Evolutionary conservation across 2,797 vertebrate genomes (phyloP), one percentile per base, ranked within the genome.

Genomic region (Sylvilagus floridanus): DNA sequence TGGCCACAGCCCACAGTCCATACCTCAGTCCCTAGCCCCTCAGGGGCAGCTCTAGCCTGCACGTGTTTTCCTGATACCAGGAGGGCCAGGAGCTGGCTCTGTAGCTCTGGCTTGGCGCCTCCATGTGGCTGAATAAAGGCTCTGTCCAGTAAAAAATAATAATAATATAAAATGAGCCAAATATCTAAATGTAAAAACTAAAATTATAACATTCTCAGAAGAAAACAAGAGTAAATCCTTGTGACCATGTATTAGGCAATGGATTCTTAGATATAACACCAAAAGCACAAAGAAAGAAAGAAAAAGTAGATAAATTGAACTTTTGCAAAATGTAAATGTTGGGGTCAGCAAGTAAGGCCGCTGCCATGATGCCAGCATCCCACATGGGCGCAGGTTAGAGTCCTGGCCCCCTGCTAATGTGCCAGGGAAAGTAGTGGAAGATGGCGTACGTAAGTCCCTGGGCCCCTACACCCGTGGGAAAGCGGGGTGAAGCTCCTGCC

Each of bases 41-140:
- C 37, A 26, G 22, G 35, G 28, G 22, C 63, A n/a, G 71, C 93
- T 79, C 79, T 87, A 94, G 66, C 47, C 71, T 84, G 50, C 42
- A 22, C 50, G 11, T 77, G n/a, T 79, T 87, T 88, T 65, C 71
- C 71, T 76, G 76, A 32, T 73, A 62, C 73, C 71, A 54, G 37
- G 42, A 32, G 63, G 37, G 35, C 89, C 72, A 77, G 75, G n/a
- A 66, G 73, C 50, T 79, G 42, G 69, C 32, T 62, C 83, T 35
- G 7, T 21, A 83, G 86, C 87, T 93, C 47, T 54, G 69, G 52
- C 75, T 95, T 87, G 35, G 60, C 94, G 89, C 65, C 30, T 81
- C 62, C 52, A 54, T 63, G 47, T 95, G 90, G 85, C 85, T 93
- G 72, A 97, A 97, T 97, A 97, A 97, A 97, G 57, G 35, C 90